Evolutionary conservation across 2,113 vertebrate species (phyloP).

Genomic region (Anarhynchus alexandrinus): DNA sequence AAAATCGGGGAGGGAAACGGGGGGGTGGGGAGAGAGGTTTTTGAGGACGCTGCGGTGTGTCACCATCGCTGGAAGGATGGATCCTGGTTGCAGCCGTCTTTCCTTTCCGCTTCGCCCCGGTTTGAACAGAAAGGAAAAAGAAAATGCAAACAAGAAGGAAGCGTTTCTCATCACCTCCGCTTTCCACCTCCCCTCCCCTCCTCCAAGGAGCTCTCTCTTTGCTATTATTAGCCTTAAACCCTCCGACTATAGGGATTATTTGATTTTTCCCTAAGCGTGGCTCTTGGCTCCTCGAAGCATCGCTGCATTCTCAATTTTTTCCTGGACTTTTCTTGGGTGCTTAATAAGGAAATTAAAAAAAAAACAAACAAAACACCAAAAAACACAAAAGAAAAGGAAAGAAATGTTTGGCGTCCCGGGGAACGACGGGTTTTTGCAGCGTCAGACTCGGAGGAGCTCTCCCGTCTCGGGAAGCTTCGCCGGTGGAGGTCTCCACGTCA

Average conservation of each 20-base stretch:
- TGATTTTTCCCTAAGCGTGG: too few species aligned
- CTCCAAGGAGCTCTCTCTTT: neutral
- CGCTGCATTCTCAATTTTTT: rapidly evolving
- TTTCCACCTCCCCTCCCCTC: neutral
- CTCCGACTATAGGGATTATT: neutral
- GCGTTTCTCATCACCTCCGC: neutral
- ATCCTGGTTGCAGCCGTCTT: neutral
- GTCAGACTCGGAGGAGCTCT: too few species aligned
- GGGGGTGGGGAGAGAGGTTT: rapidly evolving
- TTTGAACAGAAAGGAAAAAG: neutral
- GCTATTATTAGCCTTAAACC: neutral
- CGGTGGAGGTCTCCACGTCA: neutral
- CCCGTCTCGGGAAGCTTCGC: too few species aligned
- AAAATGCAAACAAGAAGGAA: neutral
- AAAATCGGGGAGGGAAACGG: rapidly evolving
- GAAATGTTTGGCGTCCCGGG: rapidly evolving
- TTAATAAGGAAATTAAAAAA: neutral
- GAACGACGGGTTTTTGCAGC: neutral
- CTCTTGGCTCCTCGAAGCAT: neutral
- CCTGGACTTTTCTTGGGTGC: rapidly evolving
- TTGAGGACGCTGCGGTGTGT: rapidly evolving
- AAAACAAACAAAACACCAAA: neutral
- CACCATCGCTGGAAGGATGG: neutral
- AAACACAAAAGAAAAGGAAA: rapidly evolving
- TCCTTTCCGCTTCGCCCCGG: neutral